Base-by-base conservation (phyloP, 2,113 vertebrate genomes). In the Athene cunicularia region DNA sequence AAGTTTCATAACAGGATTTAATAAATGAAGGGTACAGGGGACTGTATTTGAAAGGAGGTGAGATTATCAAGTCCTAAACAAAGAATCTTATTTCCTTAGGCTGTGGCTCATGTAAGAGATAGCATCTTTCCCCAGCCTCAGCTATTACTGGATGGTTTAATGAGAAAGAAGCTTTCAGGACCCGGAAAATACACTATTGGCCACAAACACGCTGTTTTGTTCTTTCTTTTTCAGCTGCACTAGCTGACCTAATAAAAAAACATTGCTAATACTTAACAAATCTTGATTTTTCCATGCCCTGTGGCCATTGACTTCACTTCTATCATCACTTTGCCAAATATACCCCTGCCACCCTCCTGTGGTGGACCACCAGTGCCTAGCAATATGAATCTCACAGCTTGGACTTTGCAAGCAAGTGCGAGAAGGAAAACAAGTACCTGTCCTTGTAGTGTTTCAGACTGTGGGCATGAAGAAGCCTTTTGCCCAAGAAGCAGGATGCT, bases 71-170 rank as follows among this genome's bases (percentile, higher is more conserved):
- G 21, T 33, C 53, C 73, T 91, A 87, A 95, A 89, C 70, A 91
- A 96, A 95, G 84, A 94, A 82, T 80, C 32, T 91, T 96, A 91
- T 95, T 91, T 96, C 90, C 80, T 88, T 56, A 56, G 62, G 43
- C 77, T 91, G 43, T 11, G 6, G 68, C 43, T 95, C 1, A 0
- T 39, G 62, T 35, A 56, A 43, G 14, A 89, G 80, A 88, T 52
- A 93, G 9, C 52, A 96, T 90, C 87, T 91, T 91, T 49, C 49
- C 49, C 19, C 80, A 75, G 64, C 23, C 76, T 71, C 80, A 68
- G 87, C 56, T 91, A 20, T 63, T 87, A 81, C n/a, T 59, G 70
- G 20, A 17, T 37, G 39, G 1, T 68, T 95, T 92, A 95, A 96
- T 60, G 60, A 88, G 84, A 90, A 95, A 87, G 73, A 75, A 67